These are phyloP conservation scores for Drosophila leontia DNA, from an alignment of 1,140 invertebrate genomes.

Conservation along the genomic window DNA sequence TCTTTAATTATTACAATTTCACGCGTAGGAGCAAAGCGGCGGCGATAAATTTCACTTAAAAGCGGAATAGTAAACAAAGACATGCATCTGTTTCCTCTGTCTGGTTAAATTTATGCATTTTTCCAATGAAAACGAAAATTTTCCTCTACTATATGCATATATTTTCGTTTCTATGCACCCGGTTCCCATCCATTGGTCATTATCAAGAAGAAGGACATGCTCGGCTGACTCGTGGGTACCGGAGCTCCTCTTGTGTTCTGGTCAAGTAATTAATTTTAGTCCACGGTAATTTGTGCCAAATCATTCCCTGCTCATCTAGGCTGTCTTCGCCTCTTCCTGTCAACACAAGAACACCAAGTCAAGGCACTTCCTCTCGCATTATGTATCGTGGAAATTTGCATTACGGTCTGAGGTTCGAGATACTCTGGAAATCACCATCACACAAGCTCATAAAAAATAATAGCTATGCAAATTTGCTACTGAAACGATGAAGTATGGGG, in stretches of 20 bases:
- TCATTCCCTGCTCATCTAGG: conserved; percentile 56
- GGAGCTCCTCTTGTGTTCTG: conserved; percentile 11
- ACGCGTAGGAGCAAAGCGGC: conserved; percentile 39
- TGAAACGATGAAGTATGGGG: background rate
- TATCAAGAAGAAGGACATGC: conserved; percentile 72
- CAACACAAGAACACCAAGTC: conserved; percentile 14
- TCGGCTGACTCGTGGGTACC: conserved; percentile 50
- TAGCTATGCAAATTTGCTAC: conserved; percentile 17
- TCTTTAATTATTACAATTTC: conserved; percentile 61
- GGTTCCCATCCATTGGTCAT: conserved; percentile 39
- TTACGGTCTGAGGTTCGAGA: conserved; percentile 20
- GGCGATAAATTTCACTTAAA: conserved; percentile 51
- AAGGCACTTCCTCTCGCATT: conserved; percentile 54
- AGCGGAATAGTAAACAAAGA: conserved; percentile 43
- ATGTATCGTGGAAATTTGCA: conserved; percentile 62
- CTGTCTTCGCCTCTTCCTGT: conserved; percentile 70
- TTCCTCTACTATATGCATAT: conserved; percentile 48
- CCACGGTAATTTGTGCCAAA: conserved; percentile 64
- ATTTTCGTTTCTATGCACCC: conserved; percentile 41
- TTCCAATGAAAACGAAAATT: conserved; percentile 71
- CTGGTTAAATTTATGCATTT: conserved; percentile 62
- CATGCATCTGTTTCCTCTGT: conserved; percentile 24
- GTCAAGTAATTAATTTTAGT: conserved; percentile 72
- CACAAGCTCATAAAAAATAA: conserved; percentile 15
- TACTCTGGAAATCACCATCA: conserved; percentile 3